Conservation (phyloP, 1,140 invertebrate genomes). For the Drosophila pseudoobscura region DNA sequence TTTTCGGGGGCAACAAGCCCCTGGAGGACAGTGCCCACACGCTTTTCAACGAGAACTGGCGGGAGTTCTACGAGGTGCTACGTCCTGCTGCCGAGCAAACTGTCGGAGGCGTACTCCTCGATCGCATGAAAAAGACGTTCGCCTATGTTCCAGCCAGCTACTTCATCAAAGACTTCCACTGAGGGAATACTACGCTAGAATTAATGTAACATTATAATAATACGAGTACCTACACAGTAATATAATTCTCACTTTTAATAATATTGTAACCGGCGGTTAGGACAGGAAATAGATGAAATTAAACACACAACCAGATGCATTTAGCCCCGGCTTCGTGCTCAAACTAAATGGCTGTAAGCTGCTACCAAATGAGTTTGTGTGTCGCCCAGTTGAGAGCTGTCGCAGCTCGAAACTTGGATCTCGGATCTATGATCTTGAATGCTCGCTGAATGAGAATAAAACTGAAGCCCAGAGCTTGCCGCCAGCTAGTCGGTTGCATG, state of each 20-base stretch:
- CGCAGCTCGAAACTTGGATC: not conserved
- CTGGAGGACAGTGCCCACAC: constrained; percentile 67
- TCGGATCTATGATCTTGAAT: constrained; percentile 10
- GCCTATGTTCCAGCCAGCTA: constrained; percentile 85
- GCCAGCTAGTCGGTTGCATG: constrained; percentile 26
- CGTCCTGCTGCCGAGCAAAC: constrained; percentile 86
- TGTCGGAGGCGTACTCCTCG: constrained; percentile 86
- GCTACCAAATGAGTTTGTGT: constrained; percentile 27
- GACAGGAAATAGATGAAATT: constrained; percentile 21
- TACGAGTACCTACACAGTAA: no score
- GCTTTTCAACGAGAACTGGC: constrained; percentile 74
- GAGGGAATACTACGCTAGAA: not conserved
- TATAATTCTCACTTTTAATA: not conserved
- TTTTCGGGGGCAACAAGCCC: constrained; percentile 64
- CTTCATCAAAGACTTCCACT: constrained; percentile 65
- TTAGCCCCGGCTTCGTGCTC: constrained; percentile 28
- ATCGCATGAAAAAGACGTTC: constrained; percentile 86
- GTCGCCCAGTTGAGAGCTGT: not conserved
- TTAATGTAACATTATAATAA: not conserved
- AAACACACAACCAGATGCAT: constrained; percentile 15
- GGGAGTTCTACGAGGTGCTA: constrained; percentile 83
- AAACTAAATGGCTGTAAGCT: constrained; percentile 18
- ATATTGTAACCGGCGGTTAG: not conserved
- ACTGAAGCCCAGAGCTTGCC: constrained; percentile 11
- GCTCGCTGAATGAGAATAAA: constrained; percentile 38